Conservation (phyloP, 2,888 invertebrate species). For the Ischnus inquisitorius region DNA sequence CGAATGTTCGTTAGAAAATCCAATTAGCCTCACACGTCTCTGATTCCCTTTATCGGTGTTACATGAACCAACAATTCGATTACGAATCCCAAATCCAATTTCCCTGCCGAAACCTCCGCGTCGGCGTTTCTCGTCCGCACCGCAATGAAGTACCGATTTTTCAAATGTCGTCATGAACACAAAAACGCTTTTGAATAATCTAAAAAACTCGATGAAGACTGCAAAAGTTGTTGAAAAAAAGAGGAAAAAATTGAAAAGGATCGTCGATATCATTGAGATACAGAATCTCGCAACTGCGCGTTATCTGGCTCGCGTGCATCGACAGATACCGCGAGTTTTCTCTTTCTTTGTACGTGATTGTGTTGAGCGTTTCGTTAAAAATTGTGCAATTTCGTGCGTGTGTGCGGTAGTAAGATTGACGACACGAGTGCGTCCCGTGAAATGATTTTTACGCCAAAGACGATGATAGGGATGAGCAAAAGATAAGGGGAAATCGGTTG, state of each 20-base stretch:
- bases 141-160: too few relatives aligned
- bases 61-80: neutral
- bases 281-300: constrained; percentile 13
- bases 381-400: constrained; percentile 21
- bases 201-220: constrained; percentile 8
- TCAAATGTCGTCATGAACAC: neutral
- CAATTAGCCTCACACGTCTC: constrained; percentile 23
- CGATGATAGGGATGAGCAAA: constrained; percentile 20
- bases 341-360: neutral
- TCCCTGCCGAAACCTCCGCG: constrained; percentile 10
- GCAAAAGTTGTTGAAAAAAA: neutral
- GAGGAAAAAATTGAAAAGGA: neutral
- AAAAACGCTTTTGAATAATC: neutral
- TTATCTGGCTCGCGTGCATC: constrained; percentile 16
- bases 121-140: constrained; percentile 6
- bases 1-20: neutral
- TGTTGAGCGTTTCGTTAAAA: constrained; percentile 12
- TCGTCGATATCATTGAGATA: neutral
- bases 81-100: neutral
- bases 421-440: neutral
- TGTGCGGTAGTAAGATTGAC: constrained; percentile 5
- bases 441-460: constrained; percentile 48
- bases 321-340: constrained; percentile 35
- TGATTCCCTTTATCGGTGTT: constrained; percentile 15
- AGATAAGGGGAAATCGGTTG: constrained; percentile 25